Percentiles rank a stretch among this genome's conserved stretches.
phyloP scores from a whole-genome alignment of 2,797 vertebrate genomes.

The Syngnathus rostellatus region DNA sequence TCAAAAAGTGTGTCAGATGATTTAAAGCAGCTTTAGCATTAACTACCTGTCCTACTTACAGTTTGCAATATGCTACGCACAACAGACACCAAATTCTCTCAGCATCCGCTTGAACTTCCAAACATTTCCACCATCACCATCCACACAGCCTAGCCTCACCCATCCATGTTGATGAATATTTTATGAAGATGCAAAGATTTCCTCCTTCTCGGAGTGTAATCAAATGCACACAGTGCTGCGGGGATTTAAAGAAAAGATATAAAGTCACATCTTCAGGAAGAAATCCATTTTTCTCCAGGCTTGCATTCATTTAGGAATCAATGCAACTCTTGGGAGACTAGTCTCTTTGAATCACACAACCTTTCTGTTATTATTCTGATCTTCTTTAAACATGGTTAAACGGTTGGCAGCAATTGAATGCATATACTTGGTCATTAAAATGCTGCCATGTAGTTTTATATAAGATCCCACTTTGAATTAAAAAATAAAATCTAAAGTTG shows the following conservation, averaged over 20 bases:
- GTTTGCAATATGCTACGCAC: constrained; percentile 32
- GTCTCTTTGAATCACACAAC: constrained; percentile 45
- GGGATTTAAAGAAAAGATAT: constrained; percentile 69
- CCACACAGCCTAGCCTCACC: constrained; percentile 55
- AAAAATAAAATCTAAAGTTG: constrained; percentile 40
- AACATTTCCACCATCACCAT: constrained; percentile 53
- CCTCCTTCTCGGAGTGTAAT: constrained; percentile 65
- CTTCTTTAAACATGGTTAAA: constrained; percentile 57
- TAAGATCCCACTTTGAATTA: constrained; percentile 30
- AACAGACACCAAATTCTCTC: constrained; percentile 39
- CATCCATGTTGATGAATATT: constrained; percentile 70
- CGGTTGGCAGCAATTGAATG: constrained; percentile 46
- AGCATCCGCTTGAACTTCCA: constrained; percentile 49
- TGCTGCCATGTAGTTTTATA: constrained; percentile 41
- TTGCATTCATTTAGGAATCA: constrained; percentile 75
- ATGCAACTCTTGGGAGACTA: constrained; percentile 61
- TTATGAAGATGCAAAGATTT: constrained; percentile 77
- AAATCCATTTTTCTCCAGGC: constrained; percentile 67
- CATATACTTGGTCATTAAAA: constrained; percentile 41
- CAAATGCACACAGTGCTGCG: constrained; percentile 68
- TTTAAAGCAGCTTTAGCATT: constrained; percentile 25
- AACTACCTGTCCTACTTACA: constrained; percentile 24
- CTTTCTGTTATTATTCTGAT: constrained; percentile 60
- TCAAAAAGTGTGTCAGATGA: constrained; percentile 25
- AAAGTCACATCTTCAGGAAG: constrained; percentile 67